Base-by-base conservation (phyloP, 1,140 invertebrate species). In the Stegodyphus mimosarum region DNA sequence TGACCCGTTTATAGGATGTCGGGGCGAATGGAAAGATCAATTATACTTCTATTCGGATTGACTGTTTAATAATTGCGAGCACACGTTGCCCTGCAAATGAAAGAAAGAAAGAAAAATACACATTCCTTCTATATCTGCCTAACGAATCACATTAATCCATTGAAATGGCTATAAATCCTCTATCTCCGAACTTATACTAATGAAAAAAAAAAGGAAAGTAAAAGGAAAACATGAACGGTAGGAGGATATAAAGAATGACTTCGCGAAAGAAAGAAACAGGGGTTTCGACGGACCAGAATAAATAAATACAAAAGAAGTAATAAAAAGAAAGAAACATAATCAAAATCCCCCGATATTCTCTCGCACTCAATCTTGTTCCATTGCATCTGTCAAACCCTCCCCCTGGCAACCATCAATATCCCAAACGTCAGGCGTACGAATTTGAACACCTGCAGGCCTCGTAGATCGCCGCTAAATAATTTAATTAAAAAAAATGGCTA, bases 301-400 rank as follows among this genome's bases (percentile, higher is more conserved):
- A 70, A 77, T 77, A 79, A 79, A 79, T 18, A 55, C 50, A 11
- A 17, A 55, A 75, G 33, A n/a, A 50, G 13, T 10, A 53, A 33
- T 50, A 55, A 77, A 15, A 64, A 55, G 48, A 11, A 77, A 69
- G 53, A 17, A 83, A 49, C 13, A 83, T 67, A 83, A 83, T 83
- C 70, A 83, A 83, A 83, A 83, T 15, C 69, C 66, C 51, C 64
- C 6, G 11, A 33, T 51, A 81, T 72, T 60, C 78, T 50, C 17
- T 74, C 71, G 55, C 33, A 83, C 80, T 83, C 80, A 73, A 83
- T 83, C 80, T 74, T 83, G 70, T 83, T 74, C 71, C 71, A 74
- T 83, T 83, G 80, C 80, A n/a, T 74, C 80, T 83, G 80, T 83
- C 80, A 83, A 83, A 74, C 49, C 80, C 80, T 83, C 80, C 80